Evolutionary conservation across 2,888 invertebrate species (phyloP).

Genomic region (Ariolimax columbianus): DNA sequence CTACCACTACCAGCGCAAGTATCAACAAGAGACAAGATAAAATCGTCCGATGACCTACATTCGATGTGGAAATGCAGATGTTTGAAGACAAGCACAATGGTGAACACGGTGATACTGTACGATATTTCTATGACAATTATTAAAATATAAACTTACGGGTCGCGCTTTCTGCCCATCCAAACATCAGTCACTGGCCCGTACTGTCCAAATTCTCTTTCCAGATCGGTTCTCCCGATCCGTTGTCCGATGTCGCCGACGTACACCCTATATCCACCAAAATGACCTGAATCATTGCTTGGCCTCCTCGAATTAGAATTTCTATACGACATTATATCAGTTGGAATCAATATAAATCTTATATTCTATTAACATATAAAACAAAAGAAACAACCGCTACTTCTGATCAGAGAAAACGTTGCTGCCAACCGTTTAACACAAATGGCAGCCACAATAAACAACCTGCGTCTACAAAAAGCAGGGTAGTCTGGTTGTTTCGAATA

Average conservation of each 20-base stretch:
- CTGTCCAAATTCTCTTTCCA: slow-evolving; percentile 73
- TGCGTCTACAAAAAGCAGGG: background rate
- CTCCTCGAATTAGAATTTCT: slow-evolving; percentile 18
- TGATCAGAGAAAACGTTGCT: background rate
- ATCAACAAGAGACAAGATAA: no score
- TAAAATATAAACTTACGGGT: slow-evolving; percentile 17
- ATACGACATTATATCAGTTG: slow-evolving; percentile 19
- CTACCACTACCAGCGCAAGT: no score
- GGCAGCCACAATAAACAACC: slow-evolving; percentile 3
- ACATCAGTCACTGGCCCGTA: slow-evolving; percentile 73
- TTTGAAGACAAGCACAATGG: no score
- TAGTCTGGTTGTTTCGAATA: background rate
- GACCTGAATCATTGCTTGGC: slow-evolving; percentile 24
- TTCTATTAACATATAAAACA: background rate
- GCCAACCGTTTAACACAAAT: slow-evolving; percentile 16
- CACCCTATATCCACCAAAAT: slow-evolving; percentile 71
- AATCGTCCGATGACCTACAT: no score
- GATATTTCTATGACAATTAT: background rate
- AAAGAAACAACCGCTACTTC: background rate
- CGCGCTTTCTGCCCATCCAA: slow-evolving; percentile 73
- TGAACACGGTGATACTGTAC: no score
- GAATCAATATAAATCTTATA: background rate
- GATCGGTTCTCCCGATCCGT: slow-evolving; percentile 71
- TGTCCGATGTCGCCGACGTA: slow-evolving; percentile 76
- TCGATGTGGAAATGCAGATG: no score